These are phyloP conservation scores for Neomorphus geoffroyi DNA, from an alignment of 2,797 vertebrate species.

Conservation along the genomic window DNA sequence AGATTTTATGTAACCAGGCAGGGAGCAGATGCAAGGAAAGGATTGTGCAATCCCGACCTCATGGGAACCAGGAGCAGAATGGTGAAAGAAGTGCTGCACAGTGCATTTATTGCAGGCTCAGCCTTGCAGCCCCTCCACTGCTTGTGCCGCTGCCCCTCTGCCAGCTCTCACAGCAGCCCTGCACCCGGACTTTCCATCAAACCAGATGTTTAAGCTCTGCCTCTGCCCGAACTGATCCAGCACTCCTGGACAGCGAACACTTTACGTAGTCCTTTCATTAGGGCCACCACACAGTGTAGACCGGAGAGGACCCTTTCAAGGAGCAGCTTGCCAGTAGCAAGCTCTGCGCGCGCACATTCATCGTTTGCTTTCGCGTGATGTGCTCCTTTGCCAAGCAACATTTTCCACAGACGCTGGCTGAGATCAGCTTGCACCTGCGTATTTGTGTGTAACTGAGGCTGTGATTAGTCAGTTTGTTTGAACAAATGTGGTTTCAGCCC, in stretches of 20 bases:
- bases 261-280: not conserved
- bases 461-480: not conserved
- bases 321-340: not conserved
- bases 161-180: not conserved
- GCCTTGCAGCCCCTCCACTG: accelerated
- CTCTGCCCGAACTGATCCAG: not conserved
- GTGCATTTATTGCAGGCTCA: not conserved
- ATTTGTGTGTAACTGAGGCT: not conserved
- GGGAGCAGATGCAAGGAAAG: not conserved
- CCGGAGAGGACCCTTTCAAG: not conserved
- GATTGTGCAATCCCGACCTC: accelerated
- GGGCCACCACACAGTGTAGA: not conserved
- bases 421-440: conserved; percentile 39
- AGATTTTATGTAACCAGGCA: not conserved
- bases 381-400: not conserved
- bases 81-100: not conserved
- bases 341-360: accelerated
- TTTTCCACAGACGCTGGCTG: conserved; percentile 38
- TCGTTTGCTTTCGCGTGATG: accelerated
- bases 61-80: not conserved
- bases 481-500: conserved; percentile 32
- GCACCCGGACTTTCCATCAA: not conserved
- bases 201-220: not conserved
- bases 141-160: not conserved
- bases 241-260: accelerated